These are phyloP conservation scores for Cyprinodon variegatus DNA, from an alignment of 2,113 vertebrate species.

Conservation along the genomic window DNA sequence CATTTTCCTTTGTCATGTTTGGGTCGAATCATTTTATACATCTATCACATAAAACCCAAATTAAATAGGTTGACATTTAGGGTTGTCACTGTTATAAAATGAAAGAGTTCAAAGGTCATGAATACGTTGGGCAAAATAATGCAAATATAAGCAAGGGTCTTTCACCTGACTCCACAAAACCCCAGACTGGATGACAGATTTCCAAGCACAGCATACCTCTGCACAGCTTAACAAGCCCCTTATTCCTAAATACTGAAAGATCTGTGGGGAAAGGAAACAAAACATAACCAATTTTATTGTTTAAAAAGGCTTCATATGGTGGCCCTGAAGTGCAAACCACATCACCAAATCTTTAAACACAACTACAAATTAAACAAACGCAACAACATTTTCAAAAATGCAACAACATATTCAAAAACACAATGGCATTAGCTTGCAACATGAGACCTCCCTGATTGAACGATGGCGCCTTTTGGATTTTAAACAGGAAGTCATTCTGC, in stretches of 20 bases:
- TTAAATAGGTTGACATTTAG: neutral
- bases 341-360: too few relatives aligned
- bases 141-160: neutral
- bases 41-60: neutral
- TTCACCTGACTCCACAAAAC: constrained; percentile 69
- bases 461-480: too few relatives aligned
- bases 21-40: neutral
- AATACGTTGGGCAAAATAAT: neutral
- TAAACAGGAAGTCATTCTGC: too few relatives aligned
- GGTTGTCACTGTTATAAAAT: neutral
- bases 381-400: neutral
- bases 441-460: too few relatives aligned
- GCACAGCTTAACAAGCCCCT: constrained; percentile 71
- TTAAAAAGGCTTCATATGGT: neutral
- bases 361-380: neutral
- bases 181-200: constrained; percentile 61
- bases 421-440: too few relatives aligned
- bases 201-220: constrained; percentile 71
- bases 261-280: constrained; percentile 45
- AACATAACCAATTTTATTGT: neutral
- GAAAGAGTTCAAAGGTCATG: neutral
- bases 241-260: constrained; percentile 67
- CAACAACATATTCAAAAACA: neutral
- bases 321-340: too few relatives aligned
- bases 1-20: neutral